These are phyloP conservation scores for Philopedon plagiatum DNA, from an alignment of 2,888 invertebrate species.

Conservation along the genomic window DNA sequence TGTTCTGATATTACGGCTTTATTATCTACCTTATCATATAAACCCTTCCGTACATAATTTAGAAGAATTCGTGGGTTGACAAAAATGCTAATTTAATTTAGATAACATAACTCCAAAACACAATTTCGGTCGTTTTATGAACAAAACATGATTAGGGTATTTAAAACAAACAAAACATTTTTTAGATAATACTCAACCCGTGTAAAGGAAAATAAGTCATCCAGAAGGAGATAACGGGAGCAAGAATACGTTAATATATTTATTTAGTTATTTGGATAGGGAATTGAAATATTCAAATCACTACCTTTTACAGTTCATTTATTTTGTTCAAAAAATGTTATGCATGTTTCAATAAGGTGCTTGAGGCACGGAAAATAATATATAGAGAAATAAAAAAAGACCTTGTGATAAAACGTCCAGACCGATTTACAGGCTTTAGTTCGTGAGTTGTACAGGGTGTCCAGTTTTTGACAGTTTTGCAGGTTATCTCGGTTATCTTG, in stretches of 20 bases:
- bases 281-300: neutral
- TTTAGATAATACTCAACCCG: neutral
- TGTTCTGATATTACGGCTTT: neutral
- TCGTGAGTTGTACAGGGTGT: no score
- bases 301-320: neutral
- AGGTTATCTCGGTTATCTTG: no score
- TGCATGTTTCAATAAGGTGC: no score
- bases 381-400: no score
- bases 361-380: no score
- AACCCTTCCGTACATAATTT: neutral
- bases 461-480: no score
- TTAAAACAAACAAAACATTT: neutral
- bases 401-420: no score
- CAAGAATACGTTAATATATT: neutral
- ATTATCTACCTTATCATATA: neutral
- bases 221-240: neutral
- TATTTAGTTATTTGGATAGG: neutral
- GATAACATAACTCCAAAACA: neutral
- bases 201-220: slow-evolving; percentile 1
- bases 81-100: neutral
- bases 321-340: no score
- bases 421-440: no score
- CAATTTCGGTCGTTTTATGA: neutral
- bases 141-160: neutral
- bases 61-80: neutral